Percentiles rank a stretch among this genome's conserved stretches.
phyloP scores from a whole-genome alignment of 2,113 vertebrate species.

The Pan troglodytes region DNA sequence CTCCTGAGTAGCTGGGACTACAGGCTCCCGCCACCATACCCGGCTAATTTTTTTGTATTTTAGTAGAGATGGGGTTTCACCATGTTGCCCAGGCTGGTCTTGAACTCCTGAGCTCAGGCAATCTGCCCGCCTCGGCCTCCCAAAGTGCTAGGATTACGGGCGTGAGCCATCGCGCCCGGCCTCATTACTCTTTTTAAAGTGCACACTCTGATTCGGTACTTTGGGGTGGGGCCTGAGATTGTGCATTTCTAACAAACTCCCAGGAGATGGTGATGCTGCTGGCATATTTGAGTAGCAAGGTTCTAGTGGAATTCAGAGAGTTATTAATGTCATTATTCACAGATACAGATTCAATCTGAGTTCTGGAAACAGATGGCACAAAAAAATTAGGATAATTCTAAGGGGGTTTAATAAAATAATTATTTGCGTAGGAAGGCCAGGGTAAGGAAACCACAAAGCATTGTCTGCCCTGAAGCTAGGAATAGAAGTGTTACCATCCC shows the following conservation, averaged over 20 bases:
- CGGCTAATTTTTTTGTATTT: too few relatives aligned
- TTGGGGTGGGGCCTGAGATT: not conserved
- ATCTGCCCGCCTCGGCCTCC: too few relatives aligned
- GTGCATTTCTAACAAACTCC: not conserved
- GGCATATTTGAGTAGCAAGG: not conserved
- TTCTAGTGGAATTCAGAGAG: conserved; percentile 46
- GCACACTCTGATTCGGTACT: not conserved
- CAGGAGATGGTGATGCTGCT: not conserved
- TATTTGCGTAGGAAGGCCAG: conserved; percentile 20
- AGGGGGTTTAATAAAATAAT: conserved; percentile 37
- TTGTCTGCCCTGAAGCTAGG: not conserved
- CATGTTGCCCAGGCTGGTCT: too few relatives aligned
- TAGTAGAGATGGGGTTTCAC: too few relatives aligned
- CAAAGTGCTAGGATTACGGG: too few relatives aligned
- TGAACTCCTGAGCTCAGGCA: too few relatives aligned
- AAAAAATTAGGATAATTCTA: conserved; percentile 35
- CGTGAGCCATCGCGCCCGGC: rapidly evolving
- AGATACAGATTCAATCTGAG: conserved; percentile 31
- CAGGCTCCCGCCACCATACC: too few relatives aligned
- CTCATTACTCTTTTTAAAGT: not conserved
- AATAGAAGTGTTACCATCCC: not conserved
- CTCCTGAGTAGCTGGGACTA: too few relatives aligned
- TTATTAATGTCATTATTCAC: conserved; percentile 65
- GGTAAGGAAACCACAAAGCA: not conserved
- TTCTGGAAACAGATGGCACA: conserved; percentile 50